Evolutionary conservation across 2,888 invertebrate species (phyloP), one percentile per base, ranked within the genome.

Genomic region (Tubulanus polymorphus): DNA sequence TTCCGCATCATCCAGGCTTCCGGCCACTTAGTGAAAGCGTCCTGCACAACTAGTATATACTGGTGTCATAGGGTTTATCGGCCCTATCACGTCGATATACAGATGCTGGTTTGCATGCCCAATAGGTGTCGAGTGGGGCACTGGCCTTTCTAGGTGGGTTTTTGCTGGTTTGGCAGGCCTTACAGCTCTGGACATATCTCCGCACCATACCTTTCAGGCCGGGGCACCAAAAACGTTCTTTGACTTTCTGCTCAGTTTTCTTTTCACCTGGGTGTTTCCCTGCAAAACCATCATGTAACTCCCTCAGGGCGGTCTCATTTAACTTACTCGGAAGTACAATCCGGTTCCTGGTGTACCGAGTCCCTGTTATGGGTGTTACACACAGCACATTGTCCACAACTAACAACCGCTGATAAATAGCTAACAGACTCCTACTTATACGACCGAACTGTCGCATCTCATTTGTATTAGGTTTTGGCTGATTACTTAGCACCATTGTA

Each of bases 11-110:
- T 18, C 41, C 41, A 41, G 15, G 41, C 41, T 15, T 41, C 41
- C 6, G 41, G 41, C 41, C 41, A 41, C 41, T 41, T 41, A 3
- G 48, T 41, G 41, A 41, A 41, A 15, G 41, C 41, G 23, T 41
- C 41, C 15, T 41, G 20, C 6, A 41, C 15, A 5, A 41, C 41
- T 23, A 41, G 18, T 8, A 41, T 41, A 23, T 41, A 41, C 6
- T 23, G 41, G 15, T 15, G 41, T 20, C 3, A 23, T 18, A 8
- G 41, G 41, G 41, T 41, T 41, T 8, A 41, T 41, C 3, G 41
- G 41, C 41, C 41, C 41, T 5, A 41, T 23, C 20, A 41, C 18
- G 15, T 41, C 41, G 15, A 41, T 41, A 23, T 41, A 23, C 6
- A 41, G 15, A 18, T 23, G 18, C 41, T 41, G 41, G 15, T 41